Conservation (phyloP, 2,797 vertebrate species). For the Halcyon chelicuti region DNA sequence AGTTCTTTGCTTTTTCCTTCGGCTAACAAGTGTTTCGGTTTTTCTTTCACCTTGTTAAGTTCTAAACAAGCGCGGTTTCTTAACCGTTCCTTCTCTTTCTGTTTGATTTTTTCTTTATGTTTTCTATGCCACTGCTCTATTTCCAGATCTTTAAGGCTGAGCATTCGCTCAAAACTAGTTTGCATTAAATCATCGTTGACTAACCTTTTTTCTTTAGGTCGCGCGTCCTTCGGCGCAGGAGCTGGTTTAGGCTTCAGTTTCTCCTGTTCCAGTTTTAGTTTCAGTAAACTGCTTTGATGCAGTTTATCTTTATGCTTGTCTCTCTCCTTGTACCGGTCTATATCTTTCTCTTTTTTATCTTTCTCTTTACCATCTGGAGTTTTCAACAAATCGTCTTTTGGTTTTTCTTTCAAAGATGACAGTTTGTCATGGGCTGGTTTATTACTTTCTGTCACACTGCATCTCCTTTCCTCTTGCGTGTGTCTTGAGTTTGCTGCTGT, state of each 20-base stretch:
- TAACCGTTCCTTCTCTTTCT: slow-evolving; percentile 95
- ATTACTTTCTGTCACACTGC: slow-evolving; percentile 80
- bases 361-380: slow-evolving; percentile 89
- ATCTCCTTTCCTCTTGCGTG: slow-evolving; percentile 89
- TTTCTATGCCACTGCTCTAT: slow-evolving; percentile 99
- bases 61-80: slow-evolving; percentile 89
- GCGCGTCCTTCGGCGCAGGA: slow-evolving; percentile 83
- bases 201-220: slow-evolving; percentile 95
- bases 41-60: slow-evolving; percentile 86
- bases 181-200: slow-evolving; percentile 98
- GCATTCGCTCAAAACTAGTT: slow-evolving; percentile 99
- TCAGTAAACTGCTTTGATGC: slow-evolving; percentile 84
- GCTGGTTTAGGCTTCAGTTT: slow-evolving; percentile 87
- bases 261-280: slow-evolving; percentile 86
- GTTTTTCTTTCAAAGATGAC: slow-evolving; percentile 83
- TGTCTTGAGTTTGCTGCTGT: slow-evolving; percentile 83
- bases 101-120: slow-evolving; percentile 98
- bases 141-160: slow-evolving; percentile 97
- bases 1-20: slow-evolving; percentile 91
- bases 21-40: slow-evolving; percentile 75
- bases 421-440: slow-evolving; percentile 82
- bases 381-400: slow-evolving; percentile 90
- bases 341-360: slow-evolving; percentile 87
- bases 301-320: slow-evolving; percentile 93
- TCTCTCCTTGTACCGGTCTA: slow-evolving; percentile 90